Evolutionary conservation across 2,113 vertebrate genomes (phyloP).

Genomic region (Clarias batrachus): DNA sequence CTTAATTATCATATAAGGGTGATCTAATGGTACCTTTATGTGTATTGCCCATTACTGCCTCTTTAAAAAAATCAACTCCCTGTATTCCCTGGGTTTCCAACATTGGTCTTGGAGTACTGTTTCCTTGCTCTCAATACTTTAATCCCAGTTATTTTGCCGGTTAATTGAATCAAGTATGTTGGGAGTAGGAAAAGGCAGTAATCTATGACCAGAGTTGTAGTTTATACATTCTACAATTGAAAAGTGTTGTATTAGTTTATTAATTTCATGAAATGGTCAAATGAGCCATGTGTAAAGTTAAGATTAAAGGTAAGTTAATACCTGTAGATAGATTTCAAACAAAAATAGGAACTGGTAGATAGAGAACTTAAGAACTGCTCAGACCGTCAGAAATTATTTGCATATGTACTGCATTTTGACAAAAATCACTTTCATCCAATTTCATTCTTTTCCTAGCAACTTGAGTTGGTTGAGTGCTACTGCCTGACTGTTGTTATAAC

Average conservation of each 20-base stretch:
- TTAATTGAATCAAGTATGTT: background rate
- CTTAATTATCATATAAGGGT: background rate
- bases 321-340: background rate
- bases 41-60: background rate
- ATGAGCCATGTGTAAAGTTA: background rate
- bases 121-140: background rate
- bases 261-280: background rate
- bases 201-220: background rate
- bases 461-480: background rate
- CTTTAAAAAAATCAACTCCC: background rate
- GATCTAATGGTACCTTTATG: background rate
- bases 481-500: background rate
- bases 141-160: background rate
- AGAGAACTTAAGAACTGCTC: background rate
- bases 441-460: background rate
- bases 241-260: background rate
- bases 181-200: background rate
- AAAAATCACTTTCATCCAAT: too few relatives aligned
- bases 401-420: background rate
- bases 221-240: background rate
- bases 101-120: background rate
- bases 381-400: background rate
- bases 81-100: background rate
- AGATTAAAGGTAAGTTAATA: background rate
- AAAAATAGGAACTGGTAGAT: background rate